These are phyloP conservation scores for Axea sp. DNA, from an alignment of 2,888 invertebrate species.

Conservation along the genomic window DNA sequence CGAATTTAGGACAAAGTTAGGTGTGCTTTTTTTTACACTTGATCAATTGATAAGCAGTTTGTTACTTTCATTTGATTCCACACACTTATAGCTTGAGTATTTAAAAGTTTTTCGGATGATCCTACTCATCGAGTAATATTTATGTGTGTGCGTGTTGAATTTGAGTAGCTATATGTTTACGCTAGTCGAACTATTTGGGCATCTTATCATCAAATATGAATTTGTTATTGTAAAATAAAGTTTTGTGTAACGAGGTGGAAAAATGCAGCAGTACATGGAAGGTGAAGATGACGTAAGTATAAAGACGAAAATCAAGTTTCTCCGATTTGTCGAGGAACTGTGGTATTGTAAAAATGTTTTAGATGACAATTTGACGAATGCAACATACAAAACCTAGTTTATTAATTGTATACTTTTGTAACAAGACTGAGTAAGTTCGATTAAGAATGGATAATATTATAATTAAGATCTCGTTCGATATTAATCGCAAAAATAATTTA, in stretches of 20 bases:
- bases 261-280: slow-evolving; percentile 9
- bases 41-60: no score
- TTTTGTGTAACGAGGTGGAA: slow-evolving; percentile 12
- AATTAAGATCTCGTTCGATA: slow-evolving; percentile 52
- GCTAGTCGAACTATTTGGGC: slow-evolving; percentile 61
- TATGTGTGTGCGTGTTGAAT: slow-evolving; percentile 32
- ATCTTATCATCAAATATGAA: slow-evolving; percentile 40
- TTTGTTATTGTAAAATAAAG: slow-evolving; percentile 32
- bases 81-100: slow-evolving; percentile 3
- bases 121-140: no score
- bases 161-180: slow-evolving; percentile 40
- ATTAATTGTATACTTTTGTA: slow-evolving; percentile 48
- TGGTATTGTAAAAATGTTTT: slow-evolving; percentile 7
- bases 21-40: neutral
- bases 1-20: neutral
- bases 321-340: slow-evolving; percentile 24
- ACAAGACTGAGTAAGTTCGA: slow-evolving; percentile 54
- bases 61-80: slow-evolving; percentile 27
- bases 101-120: neutral
- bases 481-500: slow-evolving; percentile 37
- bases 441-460: slow-evolving; percentile 25
- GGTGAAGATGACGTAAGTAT: slow-evolving; percentile 33
- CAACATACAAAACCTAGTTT: slow-evolving; percentile 17
- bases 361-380: slow-evolving; percentile 1
- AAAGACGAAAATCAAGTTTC: slow-evolving; percentile 29